These are phyloP conservation scores for Rhinolophus sinicus DNA, from an alignment of 2,113 vertebrate species.

Conservation along the genomic window DNA sequence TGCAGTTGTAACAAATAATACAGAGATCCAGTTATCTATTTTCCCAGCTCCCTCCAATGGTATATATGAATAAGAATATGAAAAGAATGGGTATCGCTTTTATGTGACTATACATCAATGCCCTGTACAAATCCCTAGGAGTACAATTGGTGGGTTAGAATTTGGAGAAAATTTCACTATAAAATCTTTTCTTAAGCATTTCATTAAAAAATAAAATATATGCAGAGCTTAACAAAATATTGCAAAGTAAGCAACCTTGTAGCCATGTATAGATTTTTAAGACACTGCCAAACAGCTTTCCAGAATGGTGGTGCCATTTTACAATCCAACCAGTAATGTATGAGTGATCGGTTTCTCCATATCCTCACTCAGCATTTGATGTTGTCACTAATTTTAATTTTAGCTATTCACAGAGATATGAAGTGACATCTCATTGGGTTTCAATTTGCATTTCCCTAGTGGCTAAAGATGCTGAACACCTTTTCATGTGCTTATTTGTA, in stretches of 20 bases:
- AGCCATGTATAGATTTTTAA: background rate
- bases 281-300: background rate
- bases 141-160: background rate
- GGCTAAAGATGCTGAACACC: background rate
- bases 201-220: too few relatives aligned
- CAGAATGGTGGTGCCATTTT: background rate
- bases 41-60: background rate
- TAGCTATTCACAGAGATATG: background rate
- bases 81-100: background rate
- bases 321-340: too few relatives aligned
- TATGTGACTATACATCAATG: background rate
- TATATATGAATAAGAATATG: background rate
- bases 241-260: background rate
- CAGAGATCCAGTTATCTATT: background rate
- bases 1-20: background rate
- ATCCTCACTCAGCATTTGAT: background rate
- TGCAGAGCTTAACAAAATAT: background rate
- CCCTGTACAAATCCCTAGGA: background rate
- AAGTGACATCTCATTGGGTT: background rate
- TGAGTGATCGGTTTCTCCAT: background rate
- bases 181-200: too few relatives aligned
- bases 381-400: background rate
- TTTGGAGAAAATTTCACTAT: too few relatives aligned
- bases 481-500: background rate
- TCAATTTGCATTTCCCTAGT: background rate